Percentiles rank a stretch among this genome's conserved stretches.
phyloP scores from a whole-genome alignment of 2,797 vertebrate species.

The Ctenosaura bakeri region DNA sequence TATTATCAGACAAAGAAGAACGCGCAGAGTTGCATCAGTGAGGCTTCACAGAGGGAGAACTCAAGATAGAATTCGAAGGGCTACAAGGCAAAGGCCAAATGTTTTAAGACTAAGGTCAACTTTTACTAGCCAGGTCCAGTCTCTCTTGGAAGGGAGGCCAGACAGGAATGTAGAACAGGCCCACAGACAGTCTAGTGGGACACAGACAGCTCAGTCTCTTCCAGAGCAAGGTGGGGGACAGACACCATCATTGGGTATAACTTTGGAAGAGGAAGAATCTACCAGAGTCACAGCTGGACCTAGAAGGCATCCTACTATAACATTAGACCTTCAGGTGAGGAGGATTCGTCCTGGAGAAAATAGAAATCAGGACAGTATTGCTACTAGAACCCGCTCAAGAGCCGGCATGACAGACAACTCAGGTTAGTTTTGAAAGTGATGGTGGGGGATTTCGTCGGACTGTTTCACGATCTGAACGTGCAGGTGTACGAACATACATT shows the following conservation, averaged over 20 bases:
- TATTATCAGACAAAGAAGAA: constrained; percentile 72
- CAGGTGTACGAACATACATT: constrained; percentile 92
- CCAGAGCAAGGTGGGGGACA: constrained; percentile 73
- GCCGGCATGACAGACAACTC: constrained; percentile 90
- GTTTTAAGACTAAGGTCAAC: constrained; percentile 80
- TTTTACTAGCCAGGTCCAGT: constrained; percentile 88
- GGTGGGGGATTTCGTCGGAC: constrained; percentile 92
- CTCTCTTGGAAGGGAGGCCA: constrained; percentile 83
- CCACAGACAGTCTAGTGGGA: constrained; percentile 65
- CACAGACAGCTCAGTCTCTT: constrained; percentile 67
- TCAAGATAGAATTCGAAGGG: constrained; percentile 81
- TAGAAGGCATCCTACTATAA: constrained; percentile 92
- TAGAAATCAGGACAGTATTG: constrained; percentile 93
- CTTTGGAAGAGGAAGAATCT: constrained; percentile 84
- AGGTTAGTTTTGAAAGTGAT: constrained; percentile 91
- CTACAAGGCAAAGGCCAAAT: constrained; percentile 81
- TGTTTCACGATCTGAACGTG: constrained; percentile 91
- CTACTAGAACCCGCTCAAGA: constrained; percentile 92
- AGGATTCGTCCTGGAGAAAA: constrained; percentile 93
- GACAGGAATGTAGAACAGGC: constrained; percentile 60
- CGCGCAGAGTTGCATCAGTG: constrained; percentile 64
- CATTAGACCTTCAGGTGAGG: constrained; percentile 93
- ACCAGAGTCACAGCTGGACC: constrained; percentile 69
- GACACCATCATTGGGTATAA: constrained; percentile 82
- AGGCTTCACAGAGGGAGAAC: constrained; percentile 89